Percentiles rank a stretch among this genome's conserved stretches.
Evolutionary conservation across 1,140 invertebrate species (phyloP).

Genomic region (Bacillus rossius): DNA sequence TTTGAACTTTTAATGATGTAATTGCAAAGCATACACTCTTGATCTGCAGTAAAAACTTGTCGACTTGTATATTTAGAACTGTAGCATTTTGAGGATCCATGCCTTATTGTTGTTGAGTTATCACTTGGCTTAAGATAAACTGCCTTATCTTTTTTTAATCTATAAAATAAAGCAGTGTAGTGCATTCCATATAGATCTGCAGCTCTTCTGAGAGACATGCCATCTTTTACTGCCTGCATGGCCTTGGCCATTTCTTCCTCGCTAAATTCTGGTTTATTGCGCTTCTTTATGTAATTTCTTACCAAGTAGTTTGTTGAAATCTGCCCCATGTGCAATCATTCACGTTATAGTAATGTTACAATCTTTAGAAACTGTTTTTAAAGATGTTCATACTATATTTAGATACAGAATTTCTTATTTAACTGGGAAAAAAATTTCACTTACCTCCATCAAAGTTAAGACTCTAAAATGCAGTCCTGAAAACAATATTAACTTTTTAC

Average conservation of each 20-base stretch:
- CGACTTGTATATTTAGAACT: not conserved
- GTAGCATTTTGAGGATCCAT: not conserved
- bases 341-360: too few relatives aligned
- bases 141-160: not conserved
- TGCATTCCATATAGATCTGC: not conserved
- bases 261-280: not conserved
- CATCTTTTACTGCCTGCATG: too few relatives aligned
- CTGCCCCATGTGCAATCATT: too few relatives aligned
- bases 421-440: too few relatives aligned
- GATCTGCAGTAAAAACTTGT: not conserved
- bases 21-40: not conserved
- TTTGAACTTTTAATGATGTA: not conserved
- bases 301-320: too few relatives aligned
- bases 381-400: too few relatives aligned
- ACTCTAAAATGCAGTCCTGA: too few relatives aligned
- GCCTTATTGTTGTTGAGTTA: not conserved
- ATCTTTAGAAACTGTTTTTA: too few relatives aligned
- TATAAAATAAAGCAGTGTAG: not conserved
- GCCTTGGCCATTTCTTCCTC: not conserved
- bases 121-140: not conserved
- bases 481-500: too few relatives aligned
- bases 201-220: too few relatives aligned
- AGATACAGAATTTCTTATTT: too few relatives aligned
- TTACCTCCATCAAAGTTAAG: too few relatives aligned
- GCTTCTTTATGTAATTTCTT: not conserved